These are phyloP conservation scores for Geotrupes spiniger DNA, from an alignment of 2,888 invertebrate species.

Conservation along the genomic window DNA sequence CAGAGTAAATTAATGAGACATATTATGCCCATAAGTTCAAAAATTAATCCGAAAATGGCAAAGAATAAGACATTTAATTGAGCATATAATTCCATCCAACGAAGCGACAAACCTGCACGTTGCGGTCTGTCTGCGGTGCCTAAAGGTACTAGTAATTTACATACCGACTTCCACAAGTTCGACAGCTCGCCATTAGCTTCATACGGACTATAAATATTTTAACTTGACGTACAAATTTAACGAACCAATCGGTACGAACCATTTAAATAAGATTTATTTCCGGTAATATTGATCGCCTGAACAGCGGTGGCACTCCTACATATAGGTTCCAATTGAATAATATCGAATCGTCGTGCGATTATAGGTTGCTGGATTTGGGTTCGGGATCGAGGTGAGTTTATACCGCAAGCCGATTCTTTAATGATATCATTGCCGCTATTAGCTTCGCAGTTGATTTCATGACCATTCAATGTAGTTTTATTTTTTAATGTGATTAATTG, in stretches of 20 bases:
- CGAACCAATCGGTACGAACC: slow-evolving; percentile 16
- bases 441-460: slow-evolving; percentile 4
- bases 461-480: slow-evolving; percentile 13
- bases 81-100: too few species aligned
- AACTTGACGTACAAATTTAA: slow-evolving; percentile 17
- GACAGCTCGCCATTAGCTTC: slow-evolving; percentile 2
- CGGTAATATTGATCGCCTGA: slow-evolving; percentile 28
- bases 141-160: slow-evolving; percentile 14
- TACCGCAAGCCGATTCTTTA: slow-evolving; percentile 3
- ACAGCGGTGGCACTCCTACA: slow-evolving; percentile 25
- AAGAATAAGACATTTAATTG: too few species aligned
- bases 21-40: too few species aligned
- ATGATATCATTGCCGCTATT: slow-evolving; percentile 17
- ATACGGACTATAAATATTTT: slow-evolving; percentile 16
- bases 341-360: slow-evolving; percentile 12
- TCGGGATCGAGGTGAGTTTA: slow-evolving; percentile 11
- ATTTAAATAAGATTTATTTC: slow-evolving; percentile 24
- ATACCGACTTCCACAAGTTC: slow-evolving; percentile 9
- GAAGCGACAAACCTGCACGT: too few species aligned
- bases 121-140: slow-evolving; percentile 2
- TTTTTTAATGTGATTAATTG: slow-evolving; percentile 8
- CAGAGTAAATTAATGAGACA: too few species aligned
- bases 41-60: too few species aligned
- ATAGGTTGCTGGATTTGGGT: slow-evolving; percentile 16
- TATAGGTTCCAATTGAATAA: slow-evolving; percentile 26